These are phyloP conservation scores for Micropterix aruncella DNA, from an alignment of 2,888 invertebrate species.

Conservation along the genomic window DNA sequence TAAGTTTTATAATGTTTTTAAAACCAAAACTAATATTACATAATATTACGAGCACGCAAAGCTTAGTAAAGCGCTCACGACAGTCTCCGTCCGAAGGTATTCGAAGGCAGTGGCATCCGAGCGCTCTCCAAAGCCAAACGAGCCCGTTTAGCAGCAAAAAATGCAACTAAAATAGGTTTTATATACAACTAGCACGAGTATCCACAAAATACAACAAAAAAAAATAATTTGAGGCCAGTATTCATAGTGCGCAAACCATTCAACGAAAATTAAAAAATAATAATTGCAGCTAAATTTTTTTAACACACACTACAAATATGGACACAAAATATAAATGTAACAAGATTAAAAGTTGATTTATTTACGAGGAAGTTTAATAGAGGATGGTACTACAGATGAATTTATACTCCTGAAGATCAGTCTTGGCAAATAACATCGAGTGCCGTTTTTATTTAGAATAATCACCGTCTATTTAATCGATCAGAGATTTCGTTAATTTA, in stretches of 20 bases:
- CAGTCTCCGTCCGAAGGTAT: too few species aligned
- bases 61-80: too few species aligned
- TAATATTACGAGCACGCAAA: too few species aligned
- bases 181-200: not conserved
- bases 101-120: too few species aligned
- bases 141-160: not conserved
- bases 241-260: not conserved
- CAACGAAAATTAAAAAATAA: not conserved
- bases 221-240: not conserved
- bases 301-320: not conserved
- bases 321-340: not conserved
- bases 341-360: not conserved
- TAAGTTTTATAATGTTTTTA: not conserved
- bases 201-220: not conserved
- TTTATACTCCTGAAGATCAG: too few species aligned
- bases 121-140: not conserved
- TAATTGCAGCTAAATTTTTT: not conserved
- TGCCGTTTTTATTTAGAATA: too few species aligned
- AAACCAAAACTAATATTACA: not conserved
- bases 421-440: too few species aligned
- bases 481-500: too few species aligned
- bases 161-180: not conserved
- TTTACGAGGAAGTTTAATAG: not conserved
- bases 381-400: too few species aligned
- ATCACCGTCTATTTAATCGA: too few species aligned